phyloP scores from a whole-genome alignment of 2,113 vertebrate species.

The Crypturellus undulatus region DNA sequence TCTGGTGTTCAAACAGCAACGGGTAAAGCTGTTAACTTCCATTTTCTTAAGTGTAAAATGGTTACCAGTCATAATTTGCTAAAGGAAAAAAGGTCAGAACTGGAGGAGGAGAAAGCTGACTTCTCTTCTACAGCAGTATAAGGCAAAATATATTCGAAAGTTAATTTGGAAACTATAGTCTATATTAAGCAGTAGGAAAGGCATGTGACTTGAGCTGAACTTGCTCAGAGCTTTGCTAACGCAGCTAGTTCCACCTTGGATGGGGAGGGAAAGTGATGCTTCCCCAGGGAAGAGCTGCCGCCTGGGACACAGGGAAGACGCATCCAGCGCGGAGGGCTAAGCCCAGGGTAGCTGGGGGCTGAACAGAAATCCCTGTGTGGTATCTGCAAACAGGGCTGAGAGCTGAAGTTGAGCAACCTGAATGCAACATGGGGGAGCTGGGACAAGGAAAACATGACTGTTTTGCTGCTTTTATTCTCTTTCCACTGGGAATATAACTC shows the following conservation, averaged over 20 bases:
- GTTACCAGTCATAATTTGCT: neutral
- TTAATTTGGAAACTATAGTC: neutral
- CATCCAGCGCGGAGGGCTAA: neutral
- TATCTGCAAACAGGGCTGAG: neutral
- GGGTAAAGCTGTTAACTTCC: conserved; percentile 1
- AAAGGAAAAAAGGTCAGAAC: neutral
- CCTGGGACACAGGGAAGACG: neutral
- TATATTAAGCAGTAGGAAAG: neutral
- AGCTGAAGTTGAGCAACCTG: neutral
- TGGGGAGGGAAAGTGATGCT: neutral
- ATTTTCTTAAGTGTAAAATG: neutral
- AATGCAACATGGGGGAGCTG: neutral
- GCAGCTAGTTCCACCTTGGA: neutral
- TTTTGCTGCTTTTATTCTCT: neutral
- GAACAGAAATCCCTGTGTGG: neutral
- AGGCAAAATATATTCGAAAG: neutral
- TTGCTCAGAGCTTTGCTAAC: neutral
- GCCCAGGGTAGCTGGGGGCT: accelerated
- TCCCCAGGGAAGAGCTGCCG: neutral
- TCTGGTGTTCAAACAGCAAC: neutral
- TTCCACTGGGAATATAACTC: neutral
- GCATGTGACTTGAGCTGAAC: neutral
- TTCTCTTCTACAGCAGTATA: neutral
- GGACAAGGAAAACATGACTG: neutral
- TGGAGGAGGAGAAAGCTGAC: neutral